Conservation (phyloP, 1,140 invertebrate species). For the Hylyphantes graminicola region DNA sequence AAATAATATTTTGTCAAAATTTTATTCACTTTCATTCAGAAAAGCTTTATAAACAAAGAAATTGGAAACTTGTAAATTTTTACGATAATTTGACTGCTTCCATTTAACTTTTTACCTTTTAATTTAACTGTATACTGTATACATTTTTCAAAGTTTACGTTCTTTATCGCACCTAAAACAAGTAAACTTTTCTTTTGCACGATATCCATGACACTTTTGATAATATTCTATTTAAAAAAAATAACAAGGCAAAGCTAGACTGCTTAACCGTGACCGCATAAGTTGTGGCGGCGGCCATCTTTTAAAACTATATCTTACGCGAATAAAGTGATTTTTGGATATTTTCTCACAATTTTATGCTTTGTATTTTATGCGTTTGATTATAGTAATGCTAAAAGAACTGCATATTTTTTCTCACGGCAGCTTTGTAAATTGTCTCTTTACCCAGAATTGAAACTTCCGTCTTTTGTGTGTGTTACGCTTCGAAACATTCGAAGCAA, state of each 20-base stretch:
- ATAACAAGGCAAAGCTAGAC: background rate
- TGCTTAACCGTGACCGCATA: constrained; percentile 46
- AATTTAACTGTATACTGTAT: too few relatives aligned
- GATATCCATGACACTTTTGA: background rate
- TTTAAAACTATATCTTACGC: constrained; percentile 27
- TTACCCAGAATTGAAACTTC: constrained; percentile 42
- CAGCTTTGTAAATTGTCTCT: constrained; percentile 27
- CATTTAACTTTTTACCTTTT: too few relatives aligned
- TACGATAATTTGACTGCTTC: too few relatives aligned
- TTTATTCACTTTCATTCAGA: too few relatives aligned
- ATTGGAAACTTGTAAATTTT: too few relatives aligned
- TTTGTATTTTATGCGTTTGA: constrained; percentile 20
- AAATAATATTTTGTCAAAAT: background rate
- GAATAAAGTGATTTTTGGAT: constrained; percentile 30
- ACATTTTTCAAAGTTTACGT: too few relatives aligned
- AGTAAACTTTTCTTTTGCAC: too few relatives aligned
- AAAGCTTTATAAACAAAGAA: too few relatives aligned
- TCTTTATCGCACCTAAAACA: too few relatives aligned
- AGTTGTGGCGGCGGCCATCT: constrained; percentile 7
- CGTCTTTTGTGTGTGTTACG: constrained; percentile 56
- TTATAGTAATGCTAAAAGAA: constrained; percentile 3
- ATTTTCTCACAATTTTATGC: constrained; percentile 50
- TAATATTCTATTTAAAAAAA: background rate
- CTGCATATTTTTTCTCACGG: constrained; percentile 43
- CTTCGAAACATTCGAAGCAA: constrained; percentile 27